Evolutionary conservation across 2,113 vertebrate species (phyloP).

Genomic region (Silurus meridionalis): DNA sequence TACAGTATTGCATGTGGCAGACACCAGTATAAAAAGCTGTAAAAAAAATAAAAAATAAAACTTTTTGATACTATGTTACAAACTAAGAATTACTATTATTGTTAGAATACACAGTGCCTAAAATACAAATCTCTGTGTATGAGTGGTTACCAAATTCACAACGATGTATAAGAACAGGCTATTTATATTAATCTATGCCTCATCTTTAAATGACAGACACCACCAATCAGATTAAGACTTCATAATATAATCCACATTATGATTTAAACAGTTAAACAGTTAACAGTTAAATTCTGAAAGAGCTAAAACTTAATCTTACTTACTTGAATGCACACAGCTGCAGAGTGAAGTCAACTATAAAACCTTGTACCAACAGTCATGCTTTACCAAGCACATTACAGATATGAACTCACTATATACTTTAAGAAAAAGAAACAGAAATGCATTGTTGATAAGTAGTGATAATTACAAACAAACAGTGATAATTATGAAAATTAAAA

Average conservation of each 20-base stretch:
- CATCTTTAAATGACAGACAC: neutral
- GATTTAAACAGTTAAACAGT: neutral
- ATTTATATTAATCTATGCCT: neutral
- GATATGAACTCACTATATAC: neutral
- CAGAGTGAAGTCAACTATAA: neutral
- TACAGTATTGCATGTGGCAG: too few relatives aligned
- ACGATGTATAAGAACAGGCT: neutral
- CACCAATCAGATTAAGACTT: neutral
- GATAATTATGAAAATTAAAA: neutral
- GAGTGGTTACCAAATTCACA: neutral
- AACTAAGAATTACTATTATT: too few relatives aligned
- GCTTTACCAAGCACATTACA: neutral
- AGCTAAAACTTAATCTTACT: neutral
- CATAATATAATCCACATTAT: too few relatives aligned
- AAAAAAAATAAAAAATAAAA: too few relatives aligned
- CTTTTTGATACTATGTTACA: too few relatives aligned
- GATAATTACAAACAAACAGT: neutral
- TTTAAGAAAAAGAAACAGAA: too few relatives aligned
- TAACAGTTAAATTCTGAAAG: neutral
- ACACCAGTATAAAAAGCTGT: too few relatives aligned
- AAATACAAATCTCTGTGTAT: neutral
- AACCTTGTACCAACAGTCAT: neutral
- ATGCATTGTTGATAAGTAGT: too few relatives aligned
- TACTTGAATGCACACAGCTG: neutral
- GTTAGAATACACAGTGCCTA: too few relatives aligned